Conservation (phyloP, 1,140 invertebrate genomes). For the Drosophila truncata region DNA sequence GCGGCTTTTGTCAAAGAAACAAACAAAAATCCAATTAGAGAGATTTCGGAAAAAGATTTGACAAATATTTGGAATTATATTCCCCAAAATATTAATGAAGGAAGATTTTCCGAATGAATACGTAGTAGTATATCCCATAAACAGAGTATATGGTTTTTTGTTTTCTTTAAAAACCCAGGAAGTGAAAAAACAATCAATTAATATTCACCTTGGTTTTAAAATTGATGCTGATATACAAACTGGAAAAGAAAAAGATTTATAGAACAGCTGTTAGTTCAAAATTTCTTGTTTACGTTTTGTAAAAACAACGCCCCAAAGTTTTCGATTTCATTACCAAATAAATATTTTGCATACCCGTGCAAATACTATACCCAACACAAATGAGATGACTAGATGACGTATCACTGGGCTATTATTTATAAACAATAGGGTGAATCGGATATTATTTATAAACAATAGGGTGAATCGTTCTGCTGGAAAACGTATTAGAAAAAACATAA, state of each 20-base stretch:
- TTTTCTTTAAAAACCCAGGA: background rate
- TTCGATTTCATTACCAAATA: slow-evolving; percentile 35
- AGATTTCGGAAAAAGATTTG: slow-evolving; percentile 11
- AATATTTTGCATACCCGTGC: slow-evolving; percentile 27
- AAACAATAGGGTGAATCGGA: slow-evolving; percentile 19
- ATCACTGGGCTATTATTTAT: background rate
- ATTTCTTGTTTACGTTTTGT: slow-evolving; percentile 49
- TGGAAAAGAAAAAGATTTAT: slow-evolving; percentile 32
- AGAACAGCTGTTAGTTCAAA: slow-evolving; percentile 36
- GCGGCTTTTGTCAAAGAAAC: slow-evolving; percentile 18
- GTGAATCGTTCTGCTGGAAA: background rate
- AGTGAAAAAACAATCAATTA: slow-evolving; percentile 4
- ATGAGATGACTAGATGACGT: slow-evolving; percentile 17
- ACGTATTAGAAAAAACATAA: background rate
- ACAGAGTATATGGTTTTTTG: background rate
- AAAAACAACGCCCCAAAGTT: slow-evolving; percentile 34
- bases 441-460: slow-evolving; percentile 19
- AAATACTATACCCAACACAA: slow-evolving; percentile 10
- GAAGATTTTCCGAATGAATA: background rate
- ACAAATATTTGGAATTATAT: background rate
- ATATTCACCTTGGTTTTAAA: slow-evolving; percentile 34
- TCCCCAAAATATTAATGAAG: too few species aligned
- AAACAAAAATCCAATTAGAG: slow-evolving; percentile 13
- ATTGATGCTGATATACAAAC: slow-evolving; percentile 6
- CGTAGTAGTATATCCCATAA: background rate